These are phyloP conservation scores for Nylanderia fulva DNA, from an alignment of 1,140 invertebrate genomes.

Conservation along the genomic window DNA sequence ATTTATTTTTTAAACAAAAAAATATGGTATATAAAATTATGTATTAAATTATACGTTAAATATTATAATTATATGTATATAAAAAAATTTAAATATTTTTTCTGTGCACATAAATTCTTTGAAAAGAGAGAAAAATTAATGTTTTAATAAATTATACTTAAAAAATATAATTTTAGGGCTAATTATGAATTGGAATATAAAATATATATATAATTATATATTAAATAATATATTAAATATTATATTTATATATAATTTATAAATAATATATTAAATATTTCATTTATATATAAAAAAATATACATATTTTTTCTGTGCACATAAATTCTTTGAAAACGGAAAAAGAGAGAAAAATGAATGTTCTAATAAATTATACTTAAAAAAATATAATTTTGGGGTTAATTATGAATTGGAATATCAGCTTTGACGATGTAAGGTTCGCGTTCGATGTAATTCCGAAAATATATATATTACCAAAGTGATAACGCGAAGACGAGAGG, in stretches of 20 bases:
- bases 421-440: neutral
- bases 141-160: no score
- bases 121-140: no score
- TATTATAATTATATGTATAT: neutral
- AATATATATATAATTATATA: no score
- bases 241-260: no score
- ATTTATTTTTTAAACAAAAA: neutral
- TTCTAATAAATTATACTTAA: no score
- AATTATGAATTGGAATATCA: neutral
- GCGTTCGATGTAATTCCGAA: constrained; percentile 17
- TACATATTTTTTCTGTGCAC: neutral
- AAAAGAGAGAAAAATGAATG: no score
- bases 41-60: no score
- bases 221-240: no score
- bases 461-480: constrained; percentile 15
- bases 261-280: no score
- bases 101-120: neutral
- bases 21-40: no score
- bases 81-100: no score
- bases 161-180: neutral
- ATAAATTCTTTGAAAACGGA: neutral
- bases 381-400: neutral
- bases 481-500: constrained; percentile 12
- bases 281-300: no score
- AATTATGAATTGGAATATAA: neutral